Evolutionary conservation across 2,797 vertebrate genomes (phyloP).

Genomic region (Manis javanica): DNA sequence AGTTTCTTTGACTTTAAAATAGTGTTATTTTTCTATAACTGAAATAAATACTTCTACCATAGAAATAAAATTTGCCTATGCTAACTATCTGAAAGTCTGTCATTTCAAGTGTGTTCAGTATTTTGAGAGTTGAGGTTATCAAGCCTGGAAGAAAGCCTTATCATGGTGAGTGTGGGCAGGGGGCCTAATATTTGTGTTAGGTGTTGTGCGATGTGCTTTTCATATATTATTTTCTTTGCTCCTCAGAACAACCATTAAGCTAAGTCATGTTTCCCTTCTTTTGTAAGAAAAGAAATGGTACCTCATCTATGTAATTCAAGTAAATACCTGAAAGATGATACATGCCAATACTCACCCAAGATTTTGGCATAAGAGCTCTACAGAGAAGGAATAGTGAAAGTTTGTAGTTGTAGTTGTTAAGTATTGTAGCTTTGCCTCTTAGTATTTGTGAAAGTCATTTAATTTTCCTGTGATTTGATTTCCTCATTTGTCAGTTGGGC

Average conservation of each 20-base stretch:
- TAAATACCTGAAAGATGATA: not conserved
- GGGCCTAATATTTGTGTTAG: not conserved
- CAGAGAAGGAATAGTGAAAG: not conserved
- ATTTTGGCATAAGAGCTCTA: not conserved
- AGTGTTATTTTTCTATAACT: constrained; percentile 88
- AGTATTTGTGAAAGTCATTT: not conserved
- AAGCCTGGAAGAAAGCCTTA: not conserved
- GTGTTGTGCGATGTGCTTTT: not conserved
- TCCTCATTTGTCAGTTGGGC: not conserved
- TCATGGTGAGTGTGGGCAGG: not conserved
- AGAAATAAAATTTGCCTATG: constrained; percentile 84
- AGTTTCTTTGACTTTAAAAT: constrained; percentile 86
- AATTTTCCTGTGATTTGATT: not conserved
- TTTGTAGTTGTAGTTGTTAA: not conserved
- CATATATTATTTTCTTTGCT: not conserved
- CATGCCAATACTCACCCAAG: not conserved
- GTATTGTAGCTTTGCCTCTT: not conserved
- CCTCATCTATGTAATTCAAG: not conserved
- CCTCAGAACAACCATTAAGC: not conserved
- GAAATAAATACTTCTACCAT: constrained; percentile 85
- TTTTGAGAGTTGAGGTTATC: not conserved
- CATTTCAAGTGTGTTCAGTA: constrained; percentile 18
- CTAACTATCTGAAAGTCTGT: constrained; percentile 25
- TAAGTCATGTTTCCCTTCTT: not conserved
- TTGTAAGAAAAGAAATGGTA: not conserved